phyloP scores from a whole-genome alignment of 2,113 vertebrate genomes.

The Daboia siamensis region DNA sequence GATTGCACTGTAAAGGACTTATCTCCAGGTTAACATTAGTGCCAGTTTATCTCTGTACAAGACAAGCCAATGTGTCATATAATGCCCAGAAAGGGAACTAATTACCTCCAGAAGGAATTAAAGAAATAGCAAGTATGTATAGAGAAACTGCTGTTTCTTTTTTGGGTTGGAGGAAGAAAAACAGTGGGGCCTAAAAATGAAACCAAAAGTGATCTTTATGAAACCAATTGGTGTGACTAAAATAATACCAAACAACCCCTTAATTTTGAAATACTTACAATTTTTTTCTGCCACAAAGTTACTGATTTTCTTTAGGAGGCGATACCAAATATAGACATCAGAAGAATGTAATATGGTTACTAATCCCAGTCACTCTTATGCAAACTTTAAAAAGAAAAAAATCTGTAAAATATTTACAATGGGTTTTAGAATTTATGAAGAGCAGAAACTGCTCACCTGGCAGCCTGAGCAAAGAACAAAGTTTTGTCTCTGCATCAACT shows the following conservation, averaged over 20 bases:
- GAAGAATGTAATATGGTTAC: constrained; percentile 44
- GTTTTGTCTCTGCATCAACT: constrained; percentile 44
- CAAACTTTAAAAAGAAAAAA: constrained; percentile 55
- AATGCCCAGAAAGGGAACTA: not conserved
- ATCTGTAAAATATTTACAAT: constrained; percentile 62
- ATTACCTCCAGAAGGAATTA: not conserved
- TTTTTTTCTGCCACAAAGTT: constrained; percentile 10
- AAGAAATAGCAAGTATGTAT: not conserved
- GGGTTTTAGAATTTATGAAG: constrained; percentile 62
- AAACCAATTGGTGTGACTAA: not conserved
- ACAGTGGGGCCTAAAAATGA: not conserved
- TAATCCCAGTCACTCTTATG: constrained; percentile 68
- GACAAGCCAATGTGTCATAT: not conserved
- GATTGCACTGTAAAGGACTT: not conserved
- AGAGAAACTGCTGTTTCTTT: not conserved
- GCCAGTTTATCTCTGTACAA: not conserved
- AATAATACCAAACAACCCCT: not conserved
- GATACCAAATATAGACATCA: constrained; percentile 27
- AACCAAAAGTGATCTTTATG: not conserved
- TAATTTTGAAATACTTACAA: not conserved
- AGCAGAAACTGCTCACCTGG: constrained; percentile 42
- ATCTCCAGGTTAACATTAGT: not conserved
- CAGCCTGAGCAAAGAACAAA: constrained; percentile 31
- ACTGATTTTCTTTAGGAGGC: not conserved
- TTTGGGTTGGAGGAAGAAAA: not conserved